phyloP scores from a whole-genome alignment of 2,888 invertebrate genomes.

The Drosophila gaucha region DNA sequence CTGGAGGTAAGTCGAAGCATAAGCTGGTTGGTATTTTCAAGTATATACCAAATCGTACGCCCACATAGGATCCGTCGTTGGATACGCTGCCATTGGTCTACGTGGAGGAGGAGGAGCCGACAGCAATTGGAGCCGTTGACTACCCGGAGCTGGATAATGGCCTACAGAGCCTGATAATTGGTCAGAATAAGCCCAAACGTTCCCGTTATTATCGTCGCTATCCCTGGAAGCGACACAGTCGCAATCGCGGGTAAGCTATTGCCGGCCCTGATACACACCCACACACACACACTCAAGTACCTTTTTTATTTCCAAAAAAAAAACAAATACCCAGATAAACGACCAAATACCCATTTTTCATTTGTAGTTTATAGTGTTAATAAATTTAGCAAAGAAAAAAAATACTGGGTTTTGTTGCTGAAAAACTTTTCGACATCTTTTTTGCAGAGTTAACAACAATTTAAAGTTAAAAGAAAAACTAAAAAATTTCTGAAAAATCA shows the following conservation, averaged over 20 bases:
- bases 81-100: constrained; percentile 83
- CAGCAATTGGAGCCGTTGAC: constrained; percentile 43
- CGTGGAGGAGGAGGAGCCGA: constrained; percentile 79
- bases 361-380: constrained; percentile 47
- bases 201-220: constrained; percentile 87
- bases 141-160: constrained; percentile 55
- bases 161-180: constrained; percentile 43
- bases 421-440: constrained; percentile 26
- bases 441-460: too few species aligned
- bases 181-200: constrained; percentile 84
- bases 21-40: not conserved
- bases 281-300: not conserved
- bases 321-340: constrained; percentile 6
- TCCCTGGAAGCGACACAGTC: constrained; percentile 88
- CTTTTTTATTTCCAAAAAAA: constrained; percentile 8
- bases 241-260: constrained; percentile 83
- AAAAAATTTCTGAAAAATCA: too few species aligned
- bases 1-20: constrained; percentile 76
- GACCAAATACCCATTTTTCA: constrained; percentile 18
- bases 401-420: constrained; percentile 16
- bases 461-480: too few species aligned
- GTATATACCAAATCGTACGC: not conserved
- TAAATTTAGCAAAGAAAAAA: not conserved
- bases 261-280: not conserved
- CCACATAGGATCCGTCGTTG: constrained; percentile 81